Conservation (phyloP, 2,888 invertebrate species). For the Coenonympha arcania region DNA sequence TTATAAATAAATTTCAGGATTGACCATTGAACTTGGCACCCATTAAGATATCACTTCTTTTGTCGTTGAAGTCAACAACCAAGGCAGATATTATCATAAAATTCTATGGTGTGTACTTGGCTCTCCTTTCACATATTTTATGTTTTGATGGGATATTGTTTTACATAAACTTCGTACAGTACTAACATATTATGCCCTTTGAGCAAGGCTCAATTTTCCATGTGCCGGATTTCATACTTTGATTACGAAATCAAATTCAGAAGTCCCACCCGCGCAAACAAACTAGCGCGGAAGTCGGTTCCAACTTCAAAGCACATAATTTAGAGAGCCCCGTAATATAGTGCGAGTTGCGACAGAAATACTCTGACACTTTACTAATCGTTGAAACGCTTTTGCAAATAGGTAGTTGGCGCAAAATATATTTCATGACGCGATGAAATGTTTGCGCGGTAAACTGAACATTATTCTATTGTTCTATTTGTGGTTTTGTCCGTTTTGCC, state of each 20-base stretch:
- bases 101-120: too few species aligned
- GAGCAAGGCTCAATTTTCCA: too few species aligned
- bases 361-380: slow-evolving; percentile 31
- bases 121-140: too few species aligned
- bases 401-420: slow-evolving; percentile 29
- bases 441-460: slow-evolving; percentile 27
- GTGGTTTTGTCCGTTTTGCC: slow-evolving; percentile 26
- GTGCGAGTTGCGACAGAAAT: slow-evolving; percentile 29
- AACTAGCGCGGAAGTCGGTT: slow-evolving; percentile 7
- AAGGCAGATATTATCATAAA: too few species aligned
- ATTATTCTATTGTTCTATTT: slow-evolving; percentile 28
- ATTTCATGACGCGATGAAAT: slow-evolving; percentile 29
- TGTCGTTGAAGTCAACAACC: too few species aligned
- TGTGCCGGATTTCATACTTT: not conserved
- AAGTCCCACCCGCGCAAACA: slow-evolving; percentile 7
- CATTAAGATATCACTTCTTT: too few species aligned
- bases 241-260: slow-evolving; percentile 5
- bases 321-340: slow-evolving; percentile 23
- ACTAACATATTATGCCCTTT: too few species aligned
- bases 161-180: too few species aligned
- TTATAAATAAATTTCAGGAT: too few species aligned
- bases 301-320: slow-evolving; percentile 18
- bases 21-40: too few species aligned
- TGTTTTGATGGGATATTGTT: too few species aligned
- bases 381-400: slow-evolving; percentile 30